These are phyloP conservation scores for Tribolium freemani DNA, from an alignment of 2,888 invertebrate species.

Conservation along the genomic window DNA sequence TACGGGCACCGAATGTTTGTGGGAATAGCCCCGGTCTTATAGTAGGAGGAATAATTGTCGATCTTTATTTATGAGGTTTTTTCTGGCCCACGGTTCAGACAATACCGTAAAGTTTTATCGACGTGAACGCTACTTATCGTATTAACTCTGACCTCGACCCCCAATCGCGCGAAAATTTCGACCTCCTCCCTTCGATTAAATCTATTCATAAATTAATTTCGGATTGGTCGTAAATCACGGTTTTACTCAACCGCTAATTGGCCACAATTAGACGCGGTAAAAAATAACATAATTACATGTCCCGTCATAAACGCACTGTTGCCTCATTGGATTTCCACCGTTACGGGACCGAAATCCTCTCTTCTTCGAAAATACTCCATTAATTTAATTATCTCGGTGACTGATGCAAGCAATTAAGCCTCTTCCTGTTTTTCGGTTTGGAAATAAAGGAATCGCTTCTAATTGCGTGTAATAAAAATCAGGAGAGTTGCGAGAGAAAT, in stretches of 20 bases:
- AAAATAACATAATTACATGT: slow-evolving; percentile 12
- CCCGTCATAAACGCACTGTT: slow-evolving; percentile 8
- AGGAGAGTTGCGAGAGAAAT: not conserved
- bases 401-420: not conserved
- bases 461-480: slow-evolving; percentile 12
- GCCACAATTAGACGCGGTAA: slow-evolving; percentile 8
- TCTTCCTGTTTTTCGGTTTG: slow-evolving; percentile 4
- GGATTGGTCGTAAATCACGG: not conserved
- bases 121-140: not conserved
- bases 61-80: slow-evolving; percentile 23
- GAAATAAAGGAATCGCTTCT: not conserved
- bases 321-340: slow-evolving; percentile 12
- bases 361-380: not conserved
- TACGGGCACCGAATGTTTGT: slow-evolving; percentile 6
- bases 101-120: not conserved
- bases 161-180: not conserved
- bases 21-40: slow-evolving; percentile 11
- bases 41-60: slow-evolving; percentile 14
- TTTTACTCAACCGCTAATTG: slow-evolving; percentile 18
- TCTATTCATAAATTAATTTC: slow-evolving; percentile 15
- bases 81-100: not conserved
- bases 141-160: not conserved
- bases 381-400: not conserved
- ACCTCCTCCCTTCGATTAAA: not conserved
- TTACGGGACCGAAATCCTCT: not conserved